phyloP scores from a whole-genome alignment of 1,140 invertebrate genomes.

The Frieseomelitta varia region DNA sequence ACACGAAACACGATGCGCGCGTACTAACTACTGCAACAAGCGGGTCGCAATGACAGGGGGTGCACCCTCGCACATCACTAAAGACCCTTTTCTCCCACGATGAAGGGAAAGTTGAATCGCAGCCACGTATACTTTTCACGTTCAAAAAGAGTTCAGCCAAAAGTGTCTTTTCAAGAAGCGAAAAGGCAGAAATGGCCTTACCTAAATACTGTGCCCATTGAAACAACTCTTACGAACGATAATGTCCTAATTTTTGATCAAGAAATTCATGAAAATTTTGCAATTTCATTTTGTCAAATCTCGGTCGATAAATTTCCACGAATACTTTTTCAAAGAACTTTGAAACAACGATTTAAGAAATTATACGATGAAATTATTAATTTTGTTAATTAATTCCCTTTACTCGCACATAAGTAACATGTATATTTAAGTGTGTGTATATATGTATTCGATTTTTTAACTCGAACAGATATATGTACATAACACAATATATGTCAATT shows the following conservation, averaged over 20 bases:
- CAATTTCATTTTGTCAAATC: background rate
- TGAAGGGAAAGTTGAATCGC: slow-evolving; percentile 41
- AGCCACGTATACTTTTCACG: background rate
- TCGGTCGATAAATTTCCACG: background rate
- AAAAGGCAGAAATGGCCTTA: background rate
- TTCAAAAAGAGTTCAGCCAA: background rate
- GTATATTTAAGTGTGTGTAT: no score
- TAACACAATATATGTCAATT: no score
- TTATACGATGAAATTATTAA: background rate
- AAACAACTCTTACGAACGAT: background rate
- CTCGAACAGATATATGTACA: no score
- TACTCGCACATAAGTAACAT: no score
- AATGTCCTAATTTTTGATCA: background rate
- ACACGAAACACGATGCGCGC: slow-evolving; percentile 21
- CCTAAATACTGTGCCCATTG: background rate
- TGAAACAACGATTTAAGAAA: background rate
- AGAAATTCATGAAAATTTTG: background rate
- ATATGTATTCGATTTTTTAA: no score
- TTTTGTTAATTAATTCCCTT: no score
- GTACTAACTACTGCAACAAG: slow-evolving; percentile 42
- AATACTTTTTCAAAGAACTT: background rate
- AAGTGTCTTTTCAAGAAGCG: background rate
- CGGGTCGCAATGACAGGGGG: slow-evolving; percentile 62
- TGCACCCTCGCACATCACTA: slow-evolving; percentile 46
- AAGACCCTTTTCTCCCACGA: slow-evolving; percentile 55